Conservation (phyloP, 2,797 vertebrate genomes). For the Falco rusticolus region DNA sequence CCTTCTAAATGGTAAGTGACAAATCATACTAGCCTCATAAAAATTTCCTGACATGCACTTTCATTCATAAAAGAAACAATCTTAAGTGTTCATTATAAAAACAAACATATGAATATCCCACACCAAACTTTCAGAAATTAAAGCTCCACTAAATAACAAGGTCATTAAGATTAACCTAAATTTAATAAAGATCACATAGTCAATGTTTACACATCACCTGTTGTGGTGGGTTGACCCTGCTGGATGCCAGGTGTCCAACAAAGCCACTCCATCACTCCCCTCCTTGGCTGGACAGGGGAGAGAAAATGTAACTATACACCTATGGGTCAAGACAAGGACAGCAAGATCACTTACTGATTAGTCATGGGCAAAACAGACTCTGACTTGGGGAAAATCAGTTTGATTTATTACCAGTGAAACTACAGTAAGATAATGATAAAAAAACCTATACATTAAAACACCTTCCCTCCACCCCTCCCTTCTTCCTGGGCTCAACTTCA, state of each 20-base stretch:
- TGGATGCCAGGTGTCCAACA: neutral
- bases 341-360: neutral
- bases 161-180: neutral
- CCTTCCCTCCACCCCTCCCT: too few species aligned
- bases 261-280: neutral
- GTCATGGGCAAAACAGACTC: neutral
- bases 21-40: constrained; percentile 1
- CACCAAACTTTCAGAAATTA: neutral
- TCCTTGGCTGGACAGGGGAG: neutral
- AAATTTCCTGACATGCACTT: neutral
- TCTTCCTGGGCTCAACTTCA: too few species aligned
- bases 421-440: neutral
- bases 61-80: constrained; percentile 14
- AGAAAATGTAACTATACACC: neutral
- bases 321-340: neutral
- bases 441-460: neutral
- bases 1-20: neutral
- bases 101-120: neutral
- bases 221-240: neutral
- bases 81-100: constrained; percentile 22
- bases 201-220: neutral
- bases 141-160: neutral
- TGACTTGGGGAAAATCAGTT: too few species aligned
- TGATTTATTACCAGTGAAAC: neutral
- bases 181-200: neutral